phyloP scores from a whole-genome alignment of 2,888 invertebrate species.

The Galerucella pusilla region DNA sequence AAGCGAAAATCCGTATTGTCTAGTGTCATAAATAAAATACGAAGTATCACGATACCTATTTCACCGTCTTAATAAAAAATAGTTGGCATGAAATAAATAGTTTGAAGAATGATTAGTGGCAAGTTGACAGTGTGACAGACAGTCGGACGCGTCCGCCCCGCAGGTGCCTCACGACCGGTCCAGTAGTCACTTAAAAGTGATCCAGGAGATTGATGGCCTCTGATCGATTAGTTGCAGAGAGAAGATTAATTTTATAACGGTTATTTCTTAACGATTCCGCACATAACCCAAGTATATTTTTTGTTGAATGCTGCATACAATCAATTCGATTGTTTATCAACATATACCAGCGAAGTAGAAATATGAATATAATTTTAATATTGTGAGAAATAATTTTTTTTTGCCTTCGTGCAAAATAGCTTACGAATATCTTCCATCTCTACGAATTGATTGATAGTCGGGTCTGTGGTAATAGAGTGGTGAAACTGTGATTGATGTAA shows the following conservation, averaged over 20 bases:
- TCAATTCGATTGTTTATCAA: too few species aligned
- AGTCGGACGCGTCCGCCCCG: slow-evolving; percentile 32
- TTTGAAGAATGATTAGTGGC: slow-evolving; percentile 27
- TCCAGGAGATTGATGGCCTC: slow-evolving; percentile 37
- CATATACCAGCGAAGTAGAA: too few species aligned
- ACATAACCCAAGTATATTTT: neutral
- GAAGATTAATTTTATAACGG: neutral
- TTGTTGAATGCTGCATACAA: too few species aligned
- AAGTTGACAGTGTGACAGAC: slow-evolving; percentile 41
- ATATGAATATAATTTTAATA: too few species aligned
- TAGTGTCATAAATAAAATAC: too few species aligned
- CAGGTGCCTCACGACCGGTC: slow-evolving; percentile 36
- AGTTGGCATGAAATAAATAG: slow-evolving; percentile 32
- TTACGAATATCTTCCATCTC: slow-evolving; percentile 14
- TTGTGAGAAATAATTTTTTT: too few species aligned
- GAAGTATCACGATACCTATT: neutral
- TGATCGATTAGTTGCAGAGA: slow-evolving; percentile 21
- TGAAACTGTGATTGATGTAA: slow-evolving; percentile 63
- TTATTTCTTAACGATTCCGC: slow-evolving; percentile 9
- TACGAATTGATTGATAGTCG: slow-evolving; percentile 26
- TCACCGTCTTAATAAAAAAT: slow-evolving; percentile 26
- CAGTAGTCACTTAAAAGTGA: slow-evolving; percentile 38
- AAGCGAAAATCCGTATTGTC: too few species aligned
- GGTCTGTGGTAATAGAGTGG: slow-evolving; percentile 59
- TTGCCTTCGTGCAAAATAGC: neutral